Base-by-base conservation (phyloP, 2,797 vertebrate genomes). In the Acanthiza pusilla region DNA sequence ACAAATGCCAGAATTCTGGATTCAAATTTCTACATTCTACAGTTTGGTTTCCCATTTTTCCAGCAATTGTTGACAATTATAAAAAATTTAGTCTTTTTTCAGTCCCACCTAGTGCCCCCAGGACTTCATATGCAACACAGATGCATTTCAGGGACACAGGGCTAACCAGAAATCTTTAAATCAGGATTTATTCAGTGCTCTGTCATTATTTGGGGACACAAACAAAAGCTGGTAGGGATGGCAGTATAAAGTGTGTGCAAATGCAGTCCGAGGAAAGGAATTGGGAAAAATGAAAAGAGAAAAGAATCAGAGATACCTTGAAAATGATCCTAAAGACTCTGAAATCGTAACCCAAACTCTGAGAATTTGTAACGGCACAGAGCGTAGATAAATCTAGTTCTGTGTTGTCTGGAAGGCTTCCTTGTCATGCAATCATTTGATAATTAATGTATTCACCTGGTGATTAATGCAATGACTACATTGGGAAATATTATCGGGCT, bases 381-480 rank as follows among this genome's bases (percentile, higher is more conserved):
- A 81, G 68, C 26, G 47, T 11, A 58, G 42, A 38, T 1, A 87
- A 70, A 62, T 57, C 22, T 5, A 40, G 16, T 12, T 48, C 19
- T 36, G 27, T n/a, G 20, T 15, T 68, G 38, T 34, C 48, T 81
- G 50, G 26, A 73, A 84, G 16, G 3, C 14, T 80, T 71, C 36
- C 30, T 34, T 21, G 12, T 38, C 38, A 30, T 32, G 47, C 16
- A 54, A 1, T 68, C 22, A 72, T 68, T 60, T 58, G 34, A 32
- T 78, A 89, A 92, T 85, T 89, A 85, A 80, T n/a, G 27, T 61
- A 51, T 82, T 83, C 63, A 92, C 21, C 14, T 42, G 47, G 20
- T 85, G 58, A 83, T 85, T 85, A 88, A 66, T 66, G 27, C n/a
- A 89, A 73, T 71, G 92, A 92, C 82, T 88, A 36, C 5, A 10